Evolutionary conservation across 2,113 vertebrate genomes (phyloP), one percentile per base, ranked within the genome.

Genomic region (Acanthisitta chloris): DNA sequence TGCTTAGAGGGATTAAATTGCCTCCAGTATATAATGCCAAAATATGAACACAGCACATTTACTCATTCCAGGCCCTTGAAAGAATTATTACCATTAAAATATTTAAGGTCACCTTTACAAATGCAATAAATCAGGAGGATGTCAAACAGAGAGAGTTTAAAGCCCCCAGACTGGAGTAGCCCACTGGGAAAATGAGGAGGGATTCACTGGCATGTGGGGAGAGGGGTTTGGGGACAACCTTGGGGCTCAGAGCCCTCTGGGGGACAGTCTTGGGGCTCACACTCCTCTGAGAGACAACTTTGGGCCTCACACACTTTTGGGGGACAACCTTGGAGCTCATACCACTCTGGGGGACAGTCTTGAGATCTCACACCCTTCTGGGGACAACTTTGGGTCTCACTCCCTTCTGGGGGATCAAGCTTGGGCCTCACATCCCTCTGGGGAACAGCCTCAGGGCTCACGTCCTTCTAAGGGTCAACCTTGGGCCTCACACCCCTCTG

Each of bases 31-130:
- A 97, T 97, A 97, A 96, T 94, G 89, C 92, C 96, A 94, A 97
- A 97, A 97, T 96, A 97, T 74, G 97, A 97, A 97, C 93, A 93
- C 85, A 86, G 85, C 94, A 86, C 96, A 97, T 94, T 96, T 97
- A 93, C 94, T 84, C 94, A 96, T 96, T 97, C 92, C 92, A 52
- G 97, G 76, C 82, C 74, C 92, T 96, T 96, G 96, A 97, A 97
- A 97, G 96, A 97, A 97, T 97, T 97, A 97, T 96, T 95, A 97
- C 92, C 97, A 95, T 96, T 97, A 96, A 97, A 96, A 97, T 94
- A 97, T 97, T 97, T 97, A 97, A 97, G 96, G 97, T 97, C 96
- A 97, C 96, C 96, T 97, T 96, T 96, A 92, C 94, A 95, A 96
- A 96, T 12, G 87, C 87, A 97, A 97, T 97, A 97, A 95, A 96